phyloP scores from a whole-genome alignment of 2,113 vertebrate genomes.

The Genyomyrus donnyi region DNA sequence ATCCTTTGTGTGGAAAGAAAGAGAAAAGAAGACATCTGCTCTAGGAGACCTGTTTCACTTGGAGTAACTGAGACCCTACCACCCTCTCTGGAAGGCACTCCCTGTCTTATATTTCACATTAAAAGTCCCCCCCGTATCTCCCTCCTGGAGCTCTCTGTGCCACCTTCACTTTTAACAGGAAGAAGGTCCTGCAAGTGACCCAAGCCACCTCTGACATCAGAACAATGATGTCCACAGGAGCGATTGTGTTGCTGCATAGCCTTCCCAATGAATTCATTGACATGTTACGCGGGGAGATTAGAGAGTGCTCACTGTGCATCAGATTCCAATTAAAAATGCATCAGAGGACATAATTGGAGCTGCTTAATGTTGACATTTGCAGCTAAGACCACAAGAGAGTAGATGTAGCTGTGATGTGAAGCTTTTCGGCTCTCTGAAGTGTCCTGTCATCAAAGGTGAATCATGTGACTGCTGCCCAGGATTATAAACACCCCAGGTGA shows the following conservation, averaged over 20 bases:
- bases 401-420: constrained; percentile 10
- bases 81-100: neutral
- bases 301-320: constrained; percentile 1
- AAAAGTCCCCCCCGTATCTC: neutral
- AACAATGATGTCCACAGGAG: neutral
- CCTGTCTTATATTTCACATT: neutral
- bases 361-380: constrained; percentile 15
- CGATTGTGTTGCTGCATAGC: neutral
- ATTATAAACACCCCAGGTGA: neutral
- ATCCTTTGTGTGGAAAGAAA: constrained; percentile 9
- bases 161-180: neutral
- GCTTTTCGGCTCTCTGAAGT: neutral
- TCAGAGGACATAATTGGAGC: neutral
- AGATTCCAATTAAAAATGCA: constrained; percentile 17
- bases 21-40: constrained; percentile 7
- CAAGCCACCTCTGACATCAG: neutral
- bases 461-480: neutral
- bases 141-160: neutral
- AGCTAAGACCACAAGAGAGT: neutral
- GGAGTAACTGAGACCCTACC: neutral
- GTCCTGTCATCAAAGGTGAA: constrained; percentile 16
- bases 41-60: neutral
- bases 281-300: neutral
- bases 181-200: neutral
- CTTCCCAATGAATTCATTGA: neutral